These are phyloP conservation scores for Drosophila jambulina DNA, from an alignment of 1,140 invertebrate genomes.

Conservation along the genomic window DNA sequence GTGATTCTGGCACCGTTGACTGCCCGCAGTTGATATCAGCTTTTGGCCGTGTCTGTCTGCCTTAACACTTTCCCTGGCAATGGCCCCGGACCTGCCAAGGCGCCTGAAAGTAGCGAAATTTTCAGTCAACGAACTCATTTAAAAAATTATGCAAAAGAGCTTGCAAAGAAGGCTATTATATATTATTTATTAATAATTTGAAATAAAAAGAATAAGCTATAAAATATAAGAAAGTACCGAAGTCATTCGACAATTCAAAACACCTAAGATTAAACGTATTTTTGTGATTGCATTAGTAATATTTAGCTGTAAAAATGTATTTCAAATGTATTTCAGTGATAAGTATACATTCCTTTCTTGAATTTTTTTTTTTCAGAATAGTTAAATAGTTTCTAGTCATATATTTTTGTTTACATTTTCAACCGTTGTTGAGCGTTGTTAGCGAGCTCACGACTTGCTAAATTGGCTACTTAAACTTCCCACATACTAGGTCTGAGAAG, in stretches of 20 bases:
- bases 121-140: background rate
- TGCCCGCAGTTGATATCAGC: constrained; percentile 57
- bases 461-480: constrained; percentile 10
- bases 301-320: background rate
- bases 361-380: no score
- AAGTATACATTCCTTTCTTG: background rate
- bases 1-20: constrained; percentile 49
- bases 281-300: background rate
- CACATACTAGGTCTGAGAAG: constrained; percentile 30
- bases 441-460: background rate
- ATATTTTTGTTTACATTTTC: background rate
- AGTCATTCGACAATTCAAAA: no score
- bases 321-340: background rate
- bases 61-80: constrained; percentile 1
- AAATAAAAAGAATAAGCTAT: background rate
- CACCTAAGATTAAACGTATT: background rate
- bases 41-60: constrained; percentile 56
- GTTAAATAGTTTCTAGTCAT: background rate
- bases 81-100: constrained; percentile 19
- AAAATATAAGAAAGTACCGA: no score
- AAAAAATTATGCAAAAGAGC: no score
- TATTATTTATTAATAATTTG: background rate
- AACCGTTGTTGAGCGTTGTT: no score
- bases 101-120: constrained; percentile 51
- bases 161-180: background rate